Evolutionary conservation across 2,797 vertebrate genomes (phyloP).

Genomic region (Hippocampus kuda): DNA sequence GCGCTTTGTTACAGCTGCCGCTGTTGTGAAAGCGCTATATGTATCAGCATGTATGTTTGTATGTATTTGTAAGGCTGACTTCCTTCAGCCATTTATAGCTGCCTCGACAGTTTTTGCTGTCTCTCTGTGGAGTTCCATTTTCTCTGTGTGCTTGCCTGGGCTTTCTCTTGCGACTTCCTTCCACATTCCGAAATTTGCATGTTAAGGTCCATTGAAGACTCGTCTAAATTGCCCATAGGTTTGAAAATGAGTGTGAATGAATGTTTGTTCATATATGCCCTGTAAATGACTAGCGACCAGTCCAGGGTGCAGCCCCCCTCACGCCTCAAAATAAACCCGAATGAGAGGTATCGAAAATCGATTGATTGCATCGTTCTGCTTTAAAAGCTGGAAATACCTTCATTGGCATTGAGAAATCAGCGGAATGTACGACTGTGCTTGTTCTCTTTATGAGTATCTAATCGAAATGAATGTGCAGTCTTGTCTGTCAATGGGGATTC

Average conservation of each 20-base stretch:
- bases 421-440: background rate
- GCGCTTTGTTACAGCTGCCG: too few relatives aligned
- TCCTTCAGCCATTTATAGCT: too few relatives aligned
- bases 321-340: too few relatives aligned
- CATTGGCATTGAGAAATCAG: background rate
- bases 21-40: too few relatives aligned
- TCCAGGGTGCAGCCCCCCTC: too few relatives aligned
- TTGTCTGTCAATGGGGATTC: background rate
- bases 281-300: too few relatives aligned
- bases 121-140: background rate
- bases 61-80: too few relatives aligned
- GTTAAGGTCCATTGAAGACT: background rate
- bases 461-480: background rate
- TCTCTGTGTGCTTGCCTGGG: background rate
- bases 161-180: background rate
- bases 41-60: too few relatives aligned
- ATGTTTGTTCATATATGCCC: too few relatives aligned
- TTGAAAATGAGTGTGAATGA: background rate
- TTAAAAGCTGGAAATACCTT: background rate
- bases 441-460: background rate
- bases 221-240: background rate
- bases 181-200: background rate
- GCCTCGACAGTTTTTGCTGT: too few relatives aligned
- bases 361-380: background rate
- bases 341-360: too few relatives aligned